Evolutionary conservation across 2,888 invertebrate genomes (phyloP).

Genomic region (Ceriagrion tenellum): DNA sequence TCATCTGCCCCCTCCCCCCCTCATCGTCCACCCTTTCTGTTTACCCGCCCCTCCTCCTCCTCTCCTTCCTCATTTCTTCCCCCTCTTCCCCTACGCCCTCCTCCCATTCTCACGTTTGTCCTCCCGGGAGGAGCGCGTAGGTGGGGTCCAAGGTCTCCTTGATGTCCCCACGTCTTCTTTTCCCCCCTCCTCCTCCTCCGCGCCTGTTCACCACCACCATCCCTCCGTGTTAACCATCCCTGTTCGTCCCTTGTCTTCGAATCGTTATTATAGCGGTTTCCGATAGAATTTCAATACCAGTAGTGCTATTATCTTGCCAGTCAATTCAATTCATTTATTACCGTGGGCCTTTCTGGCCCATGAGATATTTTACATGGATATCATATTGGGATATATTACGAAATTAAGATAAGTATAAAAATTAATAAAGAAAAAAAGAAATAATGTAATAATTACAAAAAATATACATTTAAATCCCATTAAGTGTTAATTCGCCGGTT

Average conservation of each 20-base stretch:
- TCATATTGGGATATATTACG: too few species aligned
- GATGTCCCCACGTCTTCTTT: too few species aligned
- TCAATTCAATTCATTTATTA: too few species aligned
- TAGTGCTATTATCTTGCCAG: too few species aligned
- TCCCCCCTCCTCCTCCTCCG: not conserved
- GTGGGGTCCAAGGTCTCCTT: too few species aligned
- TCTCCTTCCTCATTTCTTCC: conserved; percentile 70
- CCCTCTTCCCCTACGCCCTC: conserved; percentile 69
- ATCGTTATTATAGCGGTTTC: not conserved
- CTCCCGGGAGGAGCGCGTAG: not conserved
- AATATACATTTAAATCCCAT: too few species aligned
- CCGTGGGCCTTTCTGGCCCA: too few species aligned
- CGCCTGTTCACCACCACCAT: not conserved
- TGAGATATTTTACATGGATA: too few species aligned
- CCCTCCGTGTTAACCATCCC: not conserved
- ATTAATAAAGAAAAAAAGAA: too few species aligned
- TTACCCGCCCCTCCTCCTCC: conserved; percentile 62
- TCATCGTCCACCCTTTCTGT: conserved; percentile 70
- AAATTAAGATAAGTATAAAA: too few species aligned
- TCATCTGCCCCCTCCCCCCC: conserved; percentile 55
- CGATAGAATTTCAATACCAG: not conserved
- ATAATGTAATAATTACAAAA: too few species aligned
- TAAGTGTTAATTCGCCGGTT: too few species aligned
- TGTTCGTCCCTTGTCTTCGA: not conserved
- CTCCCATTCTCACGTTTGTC: conserved; percentile 70